Evolutionary conservation across 2,113 vertebrate genomes (phyloP).

Genomic region (Mastomys coucha): DNA sequence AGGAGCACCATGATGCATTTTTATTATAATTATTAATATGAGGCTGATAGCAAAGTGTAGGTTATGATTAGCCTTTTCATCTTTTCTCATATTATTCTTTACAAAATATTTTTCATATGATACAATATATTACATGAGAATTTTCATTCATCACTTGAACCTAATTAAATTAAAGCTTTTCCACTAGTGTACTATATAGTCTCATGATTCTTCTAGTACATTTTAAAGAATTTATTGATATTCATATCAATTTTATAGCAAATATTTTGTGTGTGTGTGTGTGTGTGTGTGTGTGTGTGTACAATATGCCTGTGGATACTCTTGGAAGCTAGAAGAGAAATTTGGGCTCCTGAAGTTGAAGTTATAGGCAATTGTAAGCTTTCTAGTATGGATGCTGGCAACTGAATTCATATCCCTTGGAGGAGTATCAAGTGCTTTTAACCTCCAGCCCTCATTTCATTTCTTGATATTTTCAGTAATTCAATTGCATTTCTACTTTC

Average conservation of each 20-base stretch:
- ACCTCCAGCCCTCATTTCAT: not conserved
- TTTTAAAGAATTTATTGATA: not conserved
- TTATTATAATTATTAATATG: not conserved
- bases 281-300: not conserved
- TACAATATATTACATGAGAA: not conserved
- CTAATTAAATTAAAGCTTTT: not conserved
- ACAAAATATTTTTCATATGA: conserved; percentile 28
- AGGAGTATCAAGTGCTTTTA: not conserved
- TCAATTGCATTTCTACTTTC: not conserved
- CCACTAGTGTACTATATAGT: not conserved
- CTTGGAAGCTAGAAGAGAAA: not conserved
- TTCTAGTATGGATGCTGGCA: not conserved
- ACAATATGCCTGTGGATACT: not conserved
- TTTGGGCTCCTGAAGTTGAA: not conserved
- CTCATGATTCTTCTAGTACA: not conserved
- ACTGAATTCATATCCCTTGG: not conserved
- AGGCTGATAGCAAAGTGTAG: not conserved
- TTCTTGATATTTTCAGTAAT: not conserved
- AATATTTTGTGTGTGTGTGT: not conserved
- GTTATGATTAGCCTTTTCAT: not conserved
- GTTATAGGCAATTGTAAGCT: not conserved
- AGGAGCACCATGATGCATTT: not conserved
- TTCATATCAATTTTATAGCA: not conserved
- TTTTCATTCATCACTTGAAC: not conserved
- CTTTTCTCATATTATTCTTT: not conserved